phyloP scores from a whole-genome alignment of 1,140 invertebrate genomes.

The Diabrotica virgifera region DNA sequence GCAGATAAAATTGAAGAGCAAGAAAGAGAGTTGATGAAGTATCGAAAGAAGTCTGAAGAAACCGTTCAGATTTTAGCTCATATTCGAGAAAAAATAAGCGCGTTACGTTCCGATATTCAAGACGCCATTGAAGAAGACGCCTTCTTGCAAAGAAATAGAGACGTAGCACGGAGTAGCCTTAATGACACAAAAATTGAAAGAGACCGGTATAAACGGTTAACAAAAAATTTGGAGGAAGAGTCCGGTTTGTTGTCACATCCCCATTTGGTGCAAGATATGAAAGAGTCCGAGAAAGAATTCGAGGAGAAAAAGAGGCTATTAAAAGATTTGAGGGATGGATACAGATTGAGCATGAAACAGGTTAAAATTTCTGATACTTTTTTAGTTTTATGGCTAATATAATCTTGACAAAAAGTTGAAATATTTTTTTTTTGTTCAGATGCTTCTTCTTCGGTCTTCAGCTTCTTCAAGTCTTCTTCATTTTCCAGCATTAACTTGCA shows the following conservation, averaged over 20 bases:
- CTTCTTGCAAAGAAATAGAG: not conserved
- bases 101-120: constrained; percentile 20
- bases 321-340: constrained; percentile 21
- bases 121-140: constrained; percentile 16
- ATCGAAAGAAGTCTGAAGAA: constrained; percentile 36
- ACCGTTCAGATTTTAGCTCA: constrained; percentile 43
- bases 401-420: too few species aligned
- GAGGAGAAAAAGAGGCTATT: constrained; percentile 10
- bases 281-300: constrained; percentile 18
- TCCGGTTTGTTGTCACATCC: constrained; percentile 28
- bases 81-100: constrained; percentile 41
- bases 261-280: constrained; percentile 27
- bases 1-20: constrained; percentile 46
- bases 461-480: too few species aligned
- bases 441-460: too few species aligned
- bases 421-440: too few species aligned
- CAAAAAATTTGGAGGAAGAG: constrained; percentile 23
- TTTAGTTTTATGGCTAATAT: too few species aligned
- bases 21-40: constrained; percentile 39
- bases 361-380: not conserved
- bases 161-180: constrained; percentile 9
- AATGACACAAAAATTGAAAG: constrained; percentile 19
- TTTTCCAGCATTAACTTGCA: too few species aligned
- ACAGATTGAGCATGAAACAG: constrained; percentile 18
- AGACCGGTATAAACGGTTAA: constrained; percentile 18